phyloP scores from a whole-genome alignment of 2,113 vertebrate species.

The Dendrocopos noguchii region DNA sequence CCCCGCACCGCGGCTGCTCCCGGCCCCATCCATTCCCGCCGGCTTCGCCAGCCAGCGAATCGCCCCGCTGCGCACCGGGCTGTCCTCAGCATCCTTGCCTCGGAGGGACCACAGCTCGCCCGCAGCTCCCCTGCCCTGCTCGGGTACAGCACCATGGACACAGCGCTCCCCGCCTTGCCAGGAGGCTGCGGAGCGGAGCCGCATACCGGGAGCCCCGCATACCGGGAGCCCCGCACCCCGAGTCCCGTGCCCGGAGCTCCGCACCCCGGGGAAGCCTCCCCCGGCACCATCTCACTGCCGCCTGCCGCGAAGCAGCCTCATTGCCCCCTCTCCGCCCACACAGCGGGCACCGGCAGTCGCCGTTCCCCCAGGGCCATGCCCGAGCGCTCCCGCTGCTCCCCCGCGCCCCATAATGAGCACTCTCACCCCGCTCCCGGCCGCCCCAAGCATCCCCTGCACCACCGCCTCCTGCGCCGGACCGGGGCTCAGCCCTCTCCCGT shows the following conservation, averaged over 20 bases:
- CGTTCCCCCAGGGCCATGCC: not conserved
- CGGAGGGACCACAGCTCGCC: rapidly evolving
- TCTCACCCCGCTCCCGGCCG: not conserved
- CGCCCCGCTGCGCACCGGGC: not conserved
- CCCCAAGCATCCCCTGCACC: not conserved
- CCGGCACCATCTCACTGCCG: not conserved
- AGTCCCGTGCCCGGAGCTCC: too few species aligned
- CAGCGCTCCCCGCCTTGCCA: not conserved
- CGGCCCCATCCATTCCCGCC: not conserved
- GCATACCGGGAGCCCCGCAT: not conserved
- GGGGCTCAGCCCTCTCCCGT: not conserved
- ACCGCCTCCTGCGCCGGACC: not conserved
- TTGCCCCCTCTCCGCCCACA: not conserved
- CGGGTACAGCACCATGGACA: conserved; percentile 52
- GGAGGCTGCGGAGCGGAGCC: not conserved
- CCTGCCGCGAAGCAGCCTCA: not conserved
- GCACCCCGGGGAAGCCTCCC: too few species aligned
- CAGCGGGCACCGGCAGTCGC: not conserved
- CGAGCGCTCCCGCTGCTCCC: not conserved
- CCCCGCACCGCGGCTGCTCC: not conserved
- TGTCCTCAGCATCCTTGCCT: not conserved
- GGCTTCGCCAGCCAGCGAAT: not conserved
- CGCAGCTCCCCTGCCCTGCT: not conserved
- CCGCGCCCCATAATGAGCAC: not conserved
- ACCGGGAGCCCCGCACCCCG: not conserved